Evolutionary conservation across 2,888 invertebrate species (phyloP).

Genomic region (Ochropleura plecta): DNA sequence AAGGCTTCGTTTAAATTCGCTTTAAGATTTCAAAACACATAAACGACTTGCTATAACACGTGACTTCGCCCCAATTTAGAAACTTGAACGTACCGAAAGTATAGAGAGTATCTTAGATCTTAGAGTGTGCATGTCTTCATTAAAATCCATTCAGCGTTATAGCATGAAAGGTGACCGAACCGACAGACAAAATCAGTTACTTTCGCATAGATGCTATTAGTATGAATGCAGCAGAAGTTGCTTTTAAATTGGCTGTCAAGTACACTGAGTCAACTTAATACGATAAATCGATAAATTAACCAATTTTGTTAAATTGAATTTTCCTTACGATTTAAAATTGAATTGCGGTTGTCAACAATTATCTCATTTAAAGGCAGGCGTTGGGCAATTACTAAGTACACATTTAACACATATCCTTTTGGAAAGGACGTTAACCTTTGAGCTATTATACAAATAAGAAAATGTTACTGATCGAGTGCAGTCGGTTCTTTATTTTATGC

Average conservation of each 20-base stretch:
- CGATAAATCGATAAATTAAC: slow-evolving; percentile 9
- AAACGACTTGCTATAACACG: background rate
- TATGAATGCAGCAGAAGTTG: slow-evolving; percentile 4
- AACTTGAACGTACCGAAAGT: too few species aligned
- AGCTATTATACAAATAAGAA: slow-evolving; percentile 13
- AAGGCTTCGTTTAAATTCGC: slow-evolving; percentile 41
- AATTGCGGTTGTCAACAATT: slow-evolving; percentile 18
- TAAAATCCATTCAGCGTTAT: too few species aligned
- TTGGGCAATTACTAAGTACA: slow-evolving; percentile 16
- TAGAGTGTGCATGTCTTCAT: too few species aligned
- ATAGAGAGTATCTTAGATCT: too few species aligned
- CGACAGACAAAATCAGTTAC: too few species aligned
- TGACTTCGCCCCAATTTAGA: background rate
- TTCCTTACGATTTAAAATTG: slow-evolving; percentile 13
- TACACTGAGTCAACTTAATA: slow-evolving; percentile 9
- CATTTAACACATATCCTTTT: background rate
- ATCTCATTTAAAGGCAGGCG: slow-evolving; percentile 7
- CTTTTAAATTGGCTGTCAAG: slow-evolving; percentile 22
- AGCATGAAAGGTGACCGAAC: too few species aligned
- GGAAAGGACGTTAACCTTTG: background rate
- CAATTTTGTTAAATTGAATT: slow-evolving; percentile 19
- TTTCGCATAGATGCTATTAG: too few species aligned
- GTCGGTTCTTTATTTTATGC: slow-evolving; percentile 66
- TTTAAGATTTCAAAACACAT: slow-evolving; percentile 19
- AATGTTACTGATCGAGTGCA: slow-evolving; percentile 33